phyloP scores from a whole-genome alignment of 2,113 vertebrate genomes.

The Columba livia region DNA sequence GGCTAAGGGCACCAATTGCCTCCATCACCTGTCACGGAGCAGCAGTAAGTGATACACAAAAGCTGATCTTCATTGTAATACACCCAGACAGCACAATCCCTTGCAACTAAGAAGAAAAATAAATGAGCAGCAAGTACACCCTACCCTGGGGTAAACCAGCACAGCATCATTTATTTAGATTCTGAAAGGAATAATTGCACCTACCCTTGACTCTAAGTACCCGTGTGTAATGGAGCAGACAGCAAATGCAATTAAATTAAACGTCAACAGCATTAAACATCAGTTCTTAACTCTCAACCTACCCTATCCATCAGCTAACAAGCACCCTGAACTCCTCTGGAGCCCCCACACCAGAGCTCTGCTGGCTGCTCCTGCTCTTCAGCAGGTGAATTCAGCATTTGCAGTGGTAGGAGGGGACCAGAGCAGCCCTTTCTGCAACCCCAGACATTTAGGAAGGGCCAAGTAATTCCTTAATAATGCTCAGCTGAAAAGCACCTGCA shows the following conservation, averaged over 20 bases:
- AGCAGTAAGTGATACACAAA: not conserved
- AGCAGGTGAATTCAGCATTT: not conserved
- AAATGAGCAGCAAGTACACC: slow-evolving; percentile 21
- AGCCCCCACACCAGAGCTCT: not conserved
- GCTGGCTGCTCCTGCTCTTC: not conserved
- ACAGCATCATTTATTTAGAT: slow-evolving; percentile 19
- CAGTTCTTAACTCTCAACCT: slow-evolving; percentile 37
- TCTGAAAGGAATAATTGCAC: slow-evolving; percentile 60
- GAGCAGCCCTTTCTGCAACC: not conserved
- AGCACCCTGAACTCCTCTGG: not conserved
- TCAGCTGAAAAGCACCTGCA: not conserved
- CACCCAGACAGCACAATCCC: not conserved
- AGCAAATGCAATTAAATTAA: slow-evolving; percentile 48
- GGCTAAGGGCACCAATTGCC: not conserved
- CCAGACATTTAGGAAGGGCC: not conserved
- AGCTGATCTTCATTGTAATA: not conserved
- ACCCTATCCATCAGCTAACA: slow-evolving; percentile 39
- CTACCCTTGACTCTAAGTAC: slow-evolving; percentile 36
- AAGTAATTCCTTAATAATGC: not conserved
- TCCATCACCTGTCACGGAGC: not conserved
- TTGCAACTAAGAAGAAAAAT: slow-evolving; percentile 20
- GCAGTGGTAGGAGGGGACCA: not conserved
- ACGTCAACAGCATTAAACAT: slow-evolving; percentile 51
- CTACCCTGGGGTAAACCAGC: slow-evolving; percentile 13
- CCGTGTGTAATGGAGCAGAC: slow-evolving; percentile 8